Evolutionary conservation across 2,888 invertebrate species (phyloP).

Genomic region (Boloria selene): DNA sequence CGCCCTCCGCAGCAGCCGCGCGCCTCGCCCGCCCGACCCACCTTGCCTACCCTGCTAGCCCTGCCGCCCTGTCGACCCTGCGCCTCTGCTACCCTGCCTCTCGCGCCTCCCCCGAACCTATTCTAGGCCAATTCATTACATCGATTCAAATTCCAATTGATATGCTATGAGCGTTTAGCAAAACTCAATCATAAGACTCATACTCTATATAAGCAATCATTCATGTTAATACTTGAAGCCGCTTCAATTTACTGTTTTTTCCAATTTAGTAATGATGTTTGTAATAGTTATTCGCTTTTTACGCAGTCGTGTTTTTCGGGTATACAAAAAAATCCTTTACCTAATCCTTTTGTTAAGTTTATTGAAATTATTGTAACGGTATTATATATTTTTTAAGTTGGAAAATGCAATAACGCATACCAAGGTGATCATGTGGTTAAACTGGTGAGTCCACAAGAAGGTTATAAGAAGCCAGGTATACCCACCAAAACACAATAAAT

Average conservation of each 20-base stretch:
- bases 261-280: too few species aligned
- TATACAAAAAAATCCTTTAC: too few species aligned
- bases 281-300: not conserved
- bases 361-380: too few species aligned
- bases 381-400: too few species aligned
- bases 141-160: constrained; percentile 48
- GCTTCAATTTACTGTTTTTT: not conserved
- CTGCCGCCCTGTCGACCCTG: constrained; percentile 48
- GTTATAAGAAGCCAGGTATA: too few species aligned
- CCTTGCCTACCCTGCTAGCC: constrained; percentile 57
- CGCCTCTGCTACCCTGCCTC: constrained; percentile 33
- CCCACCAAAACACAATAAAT: too few species aligned
- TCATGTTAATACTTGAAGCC: constrained; percentile 4
- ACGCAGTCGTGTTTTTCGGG: too few species aligned
- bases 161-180: constrained; percentile 46
- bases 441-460: too few species aligned
- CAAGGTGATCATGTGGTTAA: too few species aligned
- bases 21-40: constrained; percentile 59
- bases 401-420: too few species aligned
- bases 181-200: constrained; percentile 25
- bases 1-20: constrained; percentile 60
- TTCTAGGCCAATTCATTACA: constrained; percentile 52
- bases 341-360: too few species aligned
- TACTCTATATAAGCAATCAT: constrained; percentile 6
- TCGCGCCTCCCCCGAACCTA: constrained; percentile 37